Evolutionary conservation across 2,797 vertebrate species (phyloP), one percentile per base, ranked within the genome.

Genomic region (Sebastes itinus): DNA sequence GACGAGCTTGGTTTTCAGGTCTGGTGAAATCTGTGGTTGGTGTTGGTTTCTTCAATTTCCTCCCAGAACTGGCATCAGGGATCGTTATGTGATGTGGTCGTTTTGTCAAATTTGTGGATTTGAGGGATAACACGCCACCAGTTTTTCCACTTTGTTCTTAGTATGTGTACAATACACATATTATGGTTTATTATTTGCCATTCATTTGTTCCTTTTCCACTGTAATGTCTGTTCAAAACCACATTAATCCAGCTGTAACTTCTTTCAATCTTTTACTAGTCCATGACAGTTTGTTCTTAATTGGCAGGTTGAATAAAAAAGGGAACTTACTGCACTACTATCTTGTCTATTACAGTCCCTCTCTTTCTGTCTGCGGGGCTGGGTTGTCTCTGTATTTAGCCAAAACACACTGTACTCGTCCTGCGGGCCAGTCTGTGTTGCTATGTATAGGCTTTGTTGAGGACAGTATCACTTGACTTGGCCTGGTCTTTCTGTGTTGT

Each of bases 401-500:
- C 84, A 77, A 90, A 89, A 88, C 89, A 88, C 80, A 84, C 65
- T 80, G 88, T 75, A 59, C 90, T 88, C 42, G 56, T 91, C 88
- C 80, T 88, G 86, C 80, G 76, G 87, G 85, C 75, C 83, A 14
- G 80, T 77, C 83, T 88, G 86, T 89, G 89, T 77, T 90, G 78
- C 85, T 91, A 90, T 87, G 86, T 90, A 91, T 90, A 90, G 91
- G 73, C 83, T 90, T 83, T 88, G 87, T 88, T 87, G 81, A 87
- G 79, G 80, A 86, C 85, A 72, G 87, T 77, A 87, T 89, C 85
- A 78, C 86, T 90, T 86, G 88, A 90, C 86, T 89, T 80, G 79
- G 78, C 80, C 74, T 80, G 78, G 73, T 87, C 83, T 74, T 78
- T 78, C 86, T 77, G 71, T 80, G 77, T 77, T 63, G 77, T 79